These are phyloP conservation scores for Drosophila peninsularis DNA, from an alignment of 2,888 invertebrate species.

Conservation along the genomic window DNA sequence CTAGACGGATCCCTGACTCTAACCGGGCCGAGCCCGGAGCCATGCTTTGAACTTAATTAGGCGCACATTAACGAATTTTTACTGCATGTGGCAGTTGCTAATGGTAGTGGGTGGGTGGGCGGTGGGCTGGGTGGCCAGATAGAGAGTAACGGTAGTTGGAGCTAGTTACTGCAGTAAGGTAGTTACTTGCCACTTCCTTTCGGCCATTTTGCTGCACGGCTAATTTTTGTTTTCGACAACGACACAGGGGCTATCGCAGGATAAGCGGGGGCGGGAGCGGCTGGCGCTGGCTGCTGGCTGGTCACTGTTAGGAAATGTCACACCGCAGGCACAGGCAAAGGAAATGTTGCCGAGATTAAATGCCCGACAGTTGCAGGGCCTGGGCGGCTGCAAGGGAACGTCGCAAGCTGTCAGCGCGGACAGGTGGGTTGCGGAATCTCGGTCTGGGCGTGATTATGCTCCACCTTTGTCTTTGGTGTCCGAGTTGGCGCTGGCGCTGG, in stretches of 20 bases:
- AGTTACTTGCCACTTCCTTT: conserved; percentile 77
- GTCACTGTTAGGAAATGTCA: conserved; percentile 72
- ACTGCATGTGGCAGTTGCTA: conserved; percentile 62
- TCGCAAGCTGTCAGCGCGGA: conserved; percentile 50
- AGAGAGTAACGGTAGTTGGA: conserved; percentile 23
- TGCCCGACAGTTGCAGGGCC: conserved; percentile 46
- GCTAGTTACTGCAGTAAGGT: conserved; percentile 64
- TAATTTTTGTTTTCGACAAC: conserved; percentile 80
- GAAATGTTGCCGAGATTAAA: conserved; percentile 75
- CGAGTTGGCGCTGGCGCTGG: conserved; percentile 13
- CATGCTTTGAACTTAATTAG: conserved; percentile 80
- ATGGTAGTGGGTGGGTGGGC: conserved; percentile 2
- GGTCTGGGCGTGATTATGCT: conserved; percentile 63
- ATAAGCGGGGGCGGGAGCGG: background rate
- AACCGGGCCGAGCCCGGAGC: conserved; percentile 58
- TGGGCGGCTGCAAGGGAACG: background rate
- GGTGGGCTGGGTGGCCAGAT: background rate
- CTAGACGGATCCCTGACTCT: conserved; percentile 37
- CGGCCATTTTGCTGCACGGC: conserved; percentile 73
- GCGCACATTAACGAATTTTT: conserved; percentile 75
- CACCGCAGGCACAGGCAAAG: conserved; percentile 70
- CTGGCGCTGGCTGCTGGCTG: conserved; percentile 17
- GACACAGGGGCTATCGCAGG: conserved; percentile 59
- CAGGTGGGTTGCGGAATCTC: conserved; percentile 48
- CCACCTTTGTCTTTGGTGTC: conserved; percentile 59